Evolutionary conservation across 2,797 vertebrate genomes (phyloP).

Genomic region (Lates japonicus): DNA sequence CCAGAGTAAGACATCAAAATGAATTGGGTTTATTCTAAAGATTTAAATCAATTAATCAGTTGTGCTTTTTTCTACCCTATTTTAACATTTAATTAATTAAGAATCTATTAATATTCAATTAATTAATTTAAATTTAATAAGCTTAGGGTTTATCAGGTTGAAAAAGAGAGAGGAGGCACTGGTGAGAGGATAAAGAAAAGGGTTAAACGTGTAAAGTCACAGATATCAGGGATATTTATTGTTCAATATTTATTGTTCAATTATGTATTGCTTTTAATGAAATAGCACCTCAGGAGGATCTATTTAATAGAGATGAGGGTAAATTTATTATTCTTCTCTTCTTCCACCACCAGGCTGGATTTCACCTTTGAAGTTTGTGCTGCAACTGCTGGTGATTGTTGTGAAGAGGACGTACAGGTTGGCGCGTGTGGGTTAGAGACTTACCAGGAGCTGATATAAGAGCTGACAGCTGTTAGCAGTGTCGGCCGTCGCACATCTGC

Average conservation of each 20-base stretch:
- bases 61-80: neutral
- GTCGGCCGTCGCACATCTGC: conserved; percentile 80
- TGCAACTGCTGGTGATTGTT: conserved; percentile 35
- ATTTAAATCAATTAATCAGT: neutral
- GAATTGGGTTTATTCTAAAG: no score
- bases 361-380: conserved; percentile 32
- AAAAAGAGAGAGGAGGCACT: neutral
- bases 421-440: conserved; percentile 34
- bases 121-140: no score
- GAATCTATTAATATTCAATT: no score
- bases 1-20: no score
- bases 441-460: conserved; percentile 66
- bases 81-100: neutral
- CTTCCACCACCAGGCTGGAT: neutral
- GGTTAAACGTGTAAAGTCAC: no score
- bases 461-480: conserved; percentile 78
- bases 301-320: neutral
- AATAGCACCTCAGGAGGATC: neutral
- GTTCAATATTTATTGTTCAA: neutral
- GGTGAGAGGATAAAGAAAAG: neutral
- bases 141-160: neutral
- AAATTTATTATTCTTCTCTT: neutral
- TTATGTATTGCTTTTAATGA: conserved; percentile 9
- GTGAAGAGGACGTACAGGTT: conserved; percentile 18
- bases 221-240: neutral